Conservation (phyloP, 2,113 vertebrate species). For the Chunga burmeisteri region DNA sequence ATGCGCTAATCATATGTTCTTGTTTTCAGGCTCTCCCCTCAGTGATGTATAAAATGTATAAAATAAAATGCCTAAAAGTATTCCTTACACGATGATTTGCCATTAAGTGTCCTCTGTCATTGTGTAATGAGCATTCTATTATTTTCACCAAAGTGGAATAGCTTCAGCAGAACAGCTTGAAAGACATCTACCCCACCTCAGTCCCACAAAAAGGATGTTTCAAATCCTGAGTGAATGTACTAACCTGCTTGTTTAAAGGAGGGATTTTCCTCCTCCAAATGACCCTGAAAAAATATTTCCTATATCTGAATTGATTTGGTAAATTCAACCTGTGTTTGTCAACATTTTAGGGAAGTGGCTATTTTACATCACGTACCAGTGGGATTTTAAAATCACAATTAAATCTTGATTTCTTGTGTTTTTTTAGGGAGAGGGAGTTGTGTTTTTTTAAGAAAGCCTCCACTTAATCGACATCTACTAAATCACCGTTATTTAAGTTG, state of each 20-base stretch:
- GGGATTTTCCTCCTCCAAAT: neutral
- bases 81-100: neutral
- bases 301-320: neutral
- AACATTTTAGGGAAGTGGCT: neutral
- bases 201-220: neutral
- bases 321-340: neutral
- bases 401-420: neutral
- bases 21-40: neutral
- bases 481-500: neutral
- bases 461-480: neutral
- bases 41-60: neutral
- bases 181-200: neutral
- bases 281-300: neutral
- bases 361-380: neutral
- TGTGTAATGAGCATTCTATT: neutral
- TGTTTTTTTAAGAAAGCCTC: neutral
- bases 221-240: neutral
- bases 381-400: neutral
- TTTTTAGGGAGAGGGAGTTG: accelerated
- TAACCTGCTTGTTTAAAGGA: neutral
- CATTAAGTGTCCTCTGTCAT: neutral
- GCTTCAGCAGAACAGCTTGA: neutral
- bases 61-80: neutral
- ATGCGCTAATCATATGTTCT: neutral
- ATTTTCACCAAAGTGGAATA: neutral